Conservation (phyloP, 2,113 vertebrate genomes). For the Pseudorhombus dupliciocellatus region DNA sequence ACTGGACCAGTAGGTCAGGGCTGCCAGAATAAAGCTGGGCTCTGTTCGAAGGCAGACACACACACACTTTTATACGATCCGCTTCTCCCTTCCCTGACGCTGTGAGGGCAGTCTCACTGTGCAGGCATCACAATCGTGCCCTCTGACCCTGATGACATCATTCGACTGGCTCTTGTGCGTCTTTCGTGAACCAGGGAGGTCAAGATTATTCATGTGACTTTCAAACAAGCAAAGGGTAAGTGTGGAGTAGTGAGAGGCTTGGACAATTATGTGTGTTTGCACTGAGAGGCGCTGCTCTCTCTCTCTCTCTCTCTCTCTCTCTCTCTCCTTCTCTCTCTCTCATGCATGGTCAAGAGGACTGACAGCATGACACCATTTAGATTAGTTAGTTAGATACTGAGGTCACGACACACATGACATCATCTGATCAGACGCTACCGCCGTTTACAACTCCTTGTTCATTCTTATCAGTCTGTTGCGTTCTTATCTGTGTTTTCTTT, state of each 20-base stretch:
- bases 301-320: conserved; percentile 22
- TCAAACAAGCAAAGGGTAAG: conserved; percentile 60
- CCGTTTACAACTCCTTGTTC: not conserved
- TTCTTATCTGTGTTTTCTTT: not conserved
- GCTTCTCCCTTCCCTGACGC: not conserved
- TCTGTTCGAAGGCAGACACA: conserved; percentile 46
- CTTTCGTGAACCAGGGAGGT: conserved; percentile 62
- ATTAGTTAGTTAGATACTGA: not conserved
- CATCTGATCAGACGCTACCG: conserved; percentile 1
- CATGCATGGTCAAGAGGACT: conserved; percentile 23
- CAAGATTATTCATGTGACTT: conserved; percentile 74
- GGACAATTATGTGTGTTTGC: conserved; percentile 68
- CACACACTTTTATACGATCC: too few relatives aligned
- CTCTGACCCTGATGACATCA: conserved; percentile 73
- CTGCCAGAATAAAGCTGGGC: conserved; percentile 30
- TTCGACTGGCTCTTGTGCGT: conserved; percentile 59
- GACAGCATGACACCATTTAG: not conserved
- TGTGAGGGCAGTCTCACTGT: conserved; percentile 43
- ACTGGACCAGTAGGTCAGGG: conserved; percentile 44
- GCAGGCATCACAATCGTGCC: conserved; percentile 63
- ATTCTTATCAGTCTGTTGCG: not conserved
- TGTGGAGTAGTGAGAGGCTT: conserved; percentile 49
- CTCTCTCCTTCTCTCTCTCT: conserved; percentile 1
- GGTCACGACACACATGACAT: not conserved
- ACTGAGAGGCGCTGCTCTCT: conserved; percentile 44